Evolutionary conservation across 2,888 invertebrate species (phyloP), one percentile per base, ranked within the genome.

Genomic region (Euphydryas editha): DNA sequence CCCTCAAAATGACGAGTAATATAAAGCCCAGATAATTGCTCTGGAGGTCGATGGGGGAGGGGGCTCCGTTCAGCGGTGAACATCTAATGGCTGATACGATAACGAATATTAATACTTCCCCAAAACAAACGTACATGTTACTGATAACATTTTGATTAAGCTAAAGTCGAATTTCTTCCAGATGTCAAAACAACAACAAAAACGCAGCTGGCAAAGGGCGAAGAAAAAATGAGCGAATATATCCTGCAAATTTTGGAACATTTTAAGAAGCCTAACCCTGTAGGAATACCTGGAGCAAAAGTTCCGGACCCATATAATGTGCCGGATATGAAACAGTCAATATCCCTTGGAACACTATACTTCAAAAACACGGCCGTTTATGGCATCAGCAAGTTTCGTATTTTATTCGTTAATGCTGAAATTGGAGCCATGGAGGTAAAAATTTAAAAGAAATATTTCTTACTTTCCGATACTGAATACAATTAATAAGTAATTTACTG

Each of bases 221-320:
- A 96, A 81, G 94, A 95, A 78, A 95, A 94, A 77, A 88, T 97
- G 63, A 96, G 96, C 68, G 95, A 96, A 68, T 95, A 95, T 79
- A 94, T 97, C 47, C 89, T 95, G 51, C 91, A 93, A 15, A 90
- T 97, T n/a, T 79, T 98, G 57, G 95, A 96, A 62, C 97, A 97
- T 81, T 97, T 95, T 84, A 96, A 97, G 83, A 95, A 97, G 79
- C 93, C 95, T 20, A 96, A 97, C 84, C 97, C 97, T 0, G 91
- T 96, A 6, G 97, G 97, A 8, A 82, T 98, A 18, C 97, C 97
- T 0, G 96, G 96, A 0, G 95, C 95, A 0, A 94, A 95, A 3
- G 94, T 98, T 60, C 96, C 96, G 0, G 98, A 98, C 81, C 98
- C 98, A 0, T 95, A 97, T 90, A 87, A 94, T 0, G 95, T 98